phyloP scores from a whole-genome alignment of 37 sponge, comb jelly and placozoan genomes.

The Chondrosia reniformis region DNA sequence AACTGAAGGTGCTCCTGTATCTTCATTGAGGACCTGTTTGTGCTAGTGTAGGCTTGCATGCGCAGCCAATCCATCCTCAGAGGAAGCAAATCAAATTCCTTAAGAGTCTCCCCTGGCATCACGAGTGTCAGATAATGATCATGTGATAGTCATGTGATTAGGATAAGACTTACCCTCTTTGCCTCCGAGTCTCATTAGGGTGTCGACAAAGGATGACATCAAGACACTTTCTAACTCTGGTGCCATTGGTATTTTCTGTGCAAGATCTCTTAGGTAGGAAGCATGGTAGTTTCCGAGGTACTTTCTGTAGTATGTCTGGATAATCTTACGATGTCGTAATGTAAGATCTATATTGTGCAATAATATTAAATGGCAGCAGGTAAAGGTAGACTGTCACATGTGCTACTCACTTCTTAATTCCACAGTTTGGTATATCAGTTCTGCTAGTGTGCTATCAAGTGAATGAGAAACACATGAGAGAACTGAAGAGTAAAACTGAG shows the following conservation, averaged over 20 bases:
- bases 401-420: slow-evolving; percentile 53
- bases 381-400: not conserved
- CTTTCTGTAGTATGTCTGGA: slow-evolving; percentile 76
- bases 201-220: slow-evolving; percentile 85
- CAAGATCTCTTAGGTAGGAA: slow-evolving; percentile 61
- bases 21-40: slow-evolving; percentile 47
- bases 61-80: slow-evolving; percentile 95
- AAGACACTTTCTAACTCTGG: slow-evolving; percentile 87
- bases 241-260: slow-evolving; percentile 71
- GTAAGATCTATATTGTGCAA: slow-evolving; percentile 66
- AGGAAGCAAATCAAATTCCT: slow-evolving; percentile 78
- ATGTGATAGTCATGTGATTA: too few relatives aligned
- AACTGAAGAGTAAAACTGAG: too few relatives aligned
- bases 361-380: not conserved
- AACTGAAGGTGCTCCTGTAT: slow-evolving; percentile 66
- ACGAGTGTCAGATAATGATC: not conserved
- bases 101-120: slow-evolving; percentile 33
- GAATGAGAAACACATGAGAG: too few relatives aligned
- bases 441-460: too few relatives aligned
- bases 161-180: slow-evolving; percentile 48
- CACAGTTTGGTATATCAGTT: slow-evolving; percentile 68
- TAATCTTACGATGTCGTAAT: slow-evolving; percentile 44
- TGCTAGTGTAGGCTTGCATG: slow-evolving; percentile 73
- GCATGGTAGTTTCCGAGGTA: slow-evolving; percentile 79
- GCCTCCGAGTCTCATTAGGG: slow-evolving; percentile 65